Evolutionary conservation across 2,888 invertebrate genomes (phyloP), one percentile per base, ranked within the genome.

Genomic region (Nomada hirtipes): DNA sequence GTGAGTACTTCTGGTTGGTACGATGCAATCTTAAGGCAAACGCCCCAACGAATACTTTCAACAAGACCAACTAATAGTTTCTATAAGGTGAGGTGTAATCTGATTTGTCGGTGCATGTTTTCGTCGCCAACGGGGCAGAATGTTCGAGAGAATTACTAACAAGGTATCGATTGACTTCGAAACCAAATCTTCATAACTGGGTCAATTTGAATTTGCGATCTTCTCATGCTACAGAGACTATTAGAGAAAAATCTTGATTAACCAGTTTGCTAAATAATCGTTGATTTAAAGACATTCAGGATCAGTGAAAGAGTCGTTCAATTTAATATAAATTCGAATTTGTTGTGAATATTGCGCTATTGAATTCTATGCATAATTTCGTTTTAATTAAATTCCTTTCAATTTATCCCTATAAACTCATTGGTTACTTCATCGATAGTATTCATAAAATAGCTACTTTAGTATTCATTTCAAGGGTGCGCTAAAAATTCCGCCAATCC

Each of bases 161-260:
- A 63, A 63, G 15, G n/a, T 53, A 63, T 61, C 60, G 70, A 70
- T 70, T 70, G 60, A 70, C 59, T 70, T 52, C 50, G 36, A 52
- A 70, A 52, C 57, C 60, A 50, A 70, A 70, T 60, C 60, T 70
- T 42, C 60, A 18, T 70, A 70, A 70, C 52, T 70, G 36, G 70
- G 70, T 70, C 52, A 70, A 70, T 36, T 50, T 42, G 11, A 60
- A 20, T 70, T 60, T 23, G 11, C 36, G 11, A 70, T 52, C 60
- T 70, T 26, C 13, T 26, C 42, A 0, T 20, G 23, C 26, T 18
- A 23, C 11, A 15, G 20, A 13, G 36, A 4, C 4, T 11, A 15
- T 26, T 18, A n/a, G 4, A 44, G 42, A 44, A 67, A 44, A 57
- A 11, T 36, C 26, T 20, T 63, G 2, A 26, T 9, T 10, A 23